These are phyloP conservation scores for Caenorhabditis elegans DNA, from an alignment of 1,140 invertebrate species.

Conservation along the genomic window WBcel235 BX284605.5:13263001-13263500, in stretches of 20 bases:
- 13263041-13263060: conserved; percentile 14
- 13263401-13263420: too few relatives aligned
- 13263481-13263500: too few relatives aligned
- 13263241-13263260: neutral
- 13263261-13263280: neutral
- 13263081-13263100: neutral
- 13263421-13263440: too few relatives aligned
- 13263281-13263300: neutral
- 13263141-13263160: neutral
- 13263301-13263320: neutral
- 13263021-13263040: neutral
- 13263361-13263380: neutral
- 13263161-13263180: neutral
- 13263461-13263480: too few relatives aligned
- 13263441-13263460: too few relatives aligned
- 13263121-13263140: neutral
- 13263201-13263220: neutral
- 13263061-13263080: conserved; percentile 8
- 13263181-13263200: neutral
- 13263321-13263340: neutral
- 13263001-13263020: neutral
- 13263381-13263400: neutral
- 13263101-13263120: conserved; percentile 9
- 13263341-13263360: neutral
- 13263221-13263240: neutral